These are phyloP conservation scores for Lota lota DNA, from an alignment of 2,113 vertebrate species.

Conservation along the genomic window DNA sequence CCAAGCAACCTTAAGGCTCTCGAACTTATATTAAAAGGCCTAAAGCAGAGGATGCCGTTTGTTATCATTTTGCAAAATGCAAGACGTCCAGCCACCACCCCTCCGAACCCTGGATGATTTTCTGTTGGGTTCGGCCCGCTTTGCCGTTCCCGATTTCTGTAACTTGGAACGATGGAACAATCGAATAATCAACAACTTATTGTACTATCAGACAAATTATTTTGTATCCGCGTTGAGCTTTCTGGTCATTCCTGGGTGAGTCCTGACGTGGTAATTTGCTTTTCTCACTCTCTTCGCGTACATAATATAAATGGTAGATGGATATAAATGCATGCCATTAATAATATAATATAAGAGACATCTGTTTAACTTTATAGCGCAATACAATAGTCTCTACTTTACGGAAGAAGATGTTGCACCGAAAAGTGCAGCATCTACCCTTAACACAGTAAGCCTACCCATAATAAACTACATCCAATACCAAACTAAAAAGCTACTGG, in stretches of 20 bases:
- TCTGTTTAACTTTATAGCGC: too few species aligned
- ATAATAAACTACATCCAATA: too few species aligned
- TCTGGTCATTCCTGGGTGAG: conserved; percentile 51
- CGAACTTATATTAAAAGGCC: background rate
- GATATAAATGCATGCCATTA: too few species aligned
- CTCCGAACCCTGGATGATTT: conserved; percentile 61
- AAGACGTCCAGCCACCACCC: conserved; percentile 57
- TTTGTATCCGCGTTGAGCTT: conserved; percentile 31
- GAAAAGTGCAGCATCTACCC: too few species aligned
- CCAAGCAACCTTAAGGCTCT: background rate
- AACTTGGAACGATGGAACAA: conserved; percentile 62
- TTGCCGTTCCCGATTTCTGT: conserved; percentile 50
- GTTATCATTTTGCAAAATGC: conserved; percentile 37
- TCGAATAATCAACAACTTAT: conserved; percentile 63
- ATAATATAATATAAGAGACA: too few species aligned
- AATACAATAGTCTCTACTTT: too few species aligned
- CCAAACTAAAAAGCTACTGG: too few species aligned
- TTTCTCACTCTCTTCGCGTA: background rate
- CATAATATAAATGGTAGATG: too few species aligned
- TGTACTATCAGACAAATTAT: conserved; percentile 68
- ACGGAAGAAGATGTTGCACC: too few species aligned
- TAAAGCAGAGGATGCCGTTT: conserved; percentile 39
- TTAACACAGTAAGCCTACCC: too few species aligned
- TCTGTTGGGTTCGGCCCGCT: conserved; percentile 46
- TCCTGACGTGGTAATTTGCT: conserved; percentile 24